Evolutionary conservation across 2,797 vertebrate genomes (phyloP).

Genomic region (Craterocephalus amniculus): DNA sequence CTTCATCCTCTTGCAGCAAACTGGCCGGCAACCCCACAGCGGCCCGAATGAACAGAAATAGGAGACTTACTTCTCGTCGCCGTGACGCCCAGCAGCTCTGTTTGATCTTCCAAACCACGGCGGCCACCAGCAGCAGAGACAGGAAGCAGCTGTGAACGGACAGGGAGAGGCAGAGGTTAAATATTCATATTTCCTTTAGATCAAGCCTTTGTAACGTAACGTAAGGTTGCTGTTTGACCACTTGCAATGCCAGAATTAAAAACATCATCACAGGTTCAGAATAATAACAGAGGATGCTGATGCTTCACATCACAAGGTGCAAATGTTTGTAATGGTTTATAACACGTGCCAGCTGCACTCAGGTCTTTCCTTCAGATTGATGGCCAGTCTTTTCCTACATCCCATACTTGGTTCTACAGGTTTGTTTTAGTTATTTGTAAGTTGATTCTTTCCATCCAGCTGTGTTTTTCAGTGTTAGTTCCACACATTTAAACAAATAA

Average conservation of each 20-base stretch:
- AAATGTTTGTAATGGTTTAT: neutral
- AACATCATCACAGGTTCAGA: neutral
- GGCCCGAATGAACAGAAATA: neutral
- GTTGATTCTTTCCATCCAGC: neutral
- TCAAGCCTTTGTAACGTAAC: neutral
- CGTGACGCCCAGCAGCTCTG: conserved; percentile 99
- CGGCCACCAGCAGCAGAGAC: conserved; percentile 96
- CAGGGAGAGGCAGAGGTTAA: conserved; percentile 8
- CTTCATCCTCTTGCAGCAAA: neutral
- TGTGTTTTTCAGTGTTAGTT: conserved; percentile 2
- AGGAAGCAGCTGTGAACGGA: conserved; percentile 91
- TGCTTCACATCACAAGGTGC: neutral
- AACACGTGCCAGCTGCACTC: neutral
- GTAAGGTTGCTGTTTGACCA: too few relatives aligned
- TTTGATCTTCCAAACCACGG: conserved; percentile 99
- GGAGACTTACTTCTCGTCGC: conserved; percentile 90
- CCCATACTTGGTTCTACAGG: neutral
- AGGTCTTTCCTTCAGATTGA: neutral
- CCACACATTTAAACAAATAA: conserved; percentile 8
- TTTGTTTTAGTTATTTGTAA: conserved; percentile 9
- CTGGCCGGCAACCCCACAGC: neutral
- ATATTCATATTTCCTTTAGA: neutral
- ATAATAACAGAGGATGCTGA: neutral
- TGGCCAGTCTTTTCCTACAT: neutral
- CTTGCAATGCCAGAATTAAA: neutral